Evolutionary conservation across 2,888 invertebrate species (phyloP), one percentile per base, ranked within the genome.

Genomic region (Lydus trimaculatus): DNA sequence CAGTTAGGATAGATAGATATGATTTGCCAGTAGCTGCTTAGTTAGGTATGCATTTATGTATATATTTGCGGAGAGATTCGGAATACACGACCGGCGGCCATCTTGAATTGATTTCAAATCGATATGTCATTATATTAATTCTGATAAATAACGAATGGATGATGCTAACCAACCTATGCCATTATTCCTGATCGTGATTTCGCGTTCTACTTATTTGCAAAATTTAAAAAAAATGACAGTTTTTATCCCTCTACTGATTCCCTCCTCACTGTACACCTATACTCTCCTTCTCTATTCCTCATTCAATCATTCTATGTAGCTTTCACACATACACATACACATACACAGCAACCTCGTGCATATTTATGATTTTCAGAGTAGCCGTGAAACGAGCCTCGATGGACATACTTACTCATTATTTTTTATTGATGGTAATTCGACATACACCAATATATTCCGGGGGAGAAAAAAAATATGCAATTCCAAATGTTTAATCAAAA

Each of bases 101-200:
- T 77, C 76, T 82, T 82, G 82, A 81, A 81, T 81, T 80, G 81
- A 81, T 82, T 80, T 80, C 76, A 71, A 79, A 82, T 83, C 83
- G 80, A 83, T 83, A 82, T 81, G 81, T 82, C 82, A 83, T 83
- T 83, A 83, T 81, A 82, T 81, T 81, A 82, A 81, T 82, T 82
- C 82, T 76, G 81, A 82, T 82, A 80, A 82, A 77, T 78, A 76
- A 76, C 75, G 76, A 79, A 76, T 77, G 76, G 70, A 73, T 74
- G 70, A 73, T 74, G 76, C 75, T 76, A 74, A 76, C 76, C 74
- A 75, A 76, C 75, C 72, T 74, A 73, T 74, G 74, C 76, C 76
- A 78, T 78, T 78, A 77, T 69, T 66, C 64, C 67, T 67, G 73
- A 74, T 77, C 77, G 76, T 76, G 76, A 77, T 76, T 76, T 72